Percentiles rank a stretch among this genome's conserved stretches.
phyloP scores from a whole-genome alignment of 2,113 vertebrate genomes.

The Caloenas nicobarica region DNA sequence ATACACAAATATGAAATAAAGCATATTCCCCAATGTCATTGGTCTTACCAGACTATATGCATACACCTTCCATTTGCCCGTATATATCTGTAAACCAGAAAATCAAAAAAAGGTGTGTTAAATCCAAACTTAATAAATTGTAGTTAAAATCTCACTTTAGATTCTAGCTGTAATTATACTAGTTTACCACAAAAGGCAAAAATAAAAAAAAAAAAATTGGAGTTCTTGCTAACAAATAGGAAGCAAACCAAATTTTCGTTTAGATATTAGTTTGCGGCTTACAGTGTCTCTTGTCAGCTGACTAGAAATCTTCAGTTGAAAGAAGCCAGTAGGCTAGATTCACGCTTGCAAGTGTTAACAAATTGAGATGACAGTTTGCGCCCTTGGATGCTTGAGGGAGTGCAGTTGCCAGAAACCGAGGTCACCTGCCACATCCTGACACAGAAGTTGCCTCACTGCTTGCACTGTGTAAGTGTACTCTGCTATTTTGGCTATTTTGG shows the following conservation, averaged over 20 bases:
- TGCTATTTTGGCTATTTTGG: rapidly evolving
- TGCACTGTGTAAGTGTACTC: rapidly evolving
- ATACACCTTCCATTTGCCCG: background rate
- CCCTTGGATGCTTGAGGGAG: background rate
- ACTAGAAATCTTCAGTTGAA: background rate
- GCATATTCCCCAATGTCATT: background rate
- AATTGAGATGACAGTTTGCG: background rate
- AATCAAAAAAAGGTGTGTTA: background rate
- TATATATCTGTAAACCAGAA: background rate
- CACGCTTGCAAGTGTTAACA: background rate
- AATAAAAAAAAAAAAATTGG: background rate
- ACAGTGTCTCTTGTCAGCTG: background rate
- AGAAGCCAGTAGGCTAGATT: background rate
- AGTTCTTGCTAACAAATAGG: background rate
- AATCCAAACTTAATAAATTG: background rate
- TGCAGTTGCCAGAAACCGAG: rapidly evolving
- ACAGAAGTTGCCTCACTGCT: background rate
- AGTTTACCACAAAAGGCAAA: background rate
- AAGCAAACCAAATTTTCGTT: background rate
- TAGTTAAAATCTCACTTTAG: background rate
- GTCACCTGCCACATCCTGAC: background rate
- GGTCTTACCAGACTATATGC: background rate
- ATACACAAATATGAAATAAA: background rate
- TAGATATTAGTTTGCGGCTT: background rate
- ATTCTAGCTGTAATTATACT: background rate